phyloP scores from a whole-genome alignment of 2,113 vertebrate species.

The Synchiropus splendidus region DNA sequence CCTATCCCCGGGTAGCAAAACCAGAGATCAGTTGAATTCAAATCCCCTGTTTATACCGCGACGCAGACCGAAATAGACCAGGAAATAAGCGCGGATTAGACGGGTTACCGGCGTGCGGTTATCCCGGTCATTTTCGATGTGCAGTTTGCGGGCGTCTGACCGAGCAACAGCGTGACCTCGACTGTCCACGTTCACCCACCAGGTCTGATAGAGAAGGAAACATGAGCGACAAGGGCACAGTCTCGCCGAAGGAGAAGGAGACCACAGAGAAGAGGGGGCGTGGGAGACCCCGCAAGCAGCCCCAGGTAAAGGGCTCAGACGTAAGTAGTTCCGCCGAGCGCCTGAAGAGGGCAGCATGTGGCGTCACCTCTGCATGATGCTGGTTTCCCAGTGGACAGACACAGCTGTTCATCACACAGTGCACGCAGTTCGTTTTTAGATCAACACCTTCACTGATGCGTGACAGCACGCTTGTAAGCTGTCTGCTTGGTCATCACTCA shows the following conservation, averaged over 20 bases:
- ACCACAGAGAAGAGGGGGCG: slow-evolving; percentile 86
- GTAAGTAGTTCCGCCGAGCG: slow-evolving; percentile 27
- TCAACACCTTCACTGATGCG: background rate
- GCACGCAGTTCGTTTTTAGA: background rate
- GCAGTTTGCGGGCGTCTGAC: slow-evolving; percentile 5
- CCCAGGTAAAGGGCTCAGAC: slow-evolving; percentile 67
- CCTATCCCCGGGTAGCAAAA: slow-evolving; percentile 10
- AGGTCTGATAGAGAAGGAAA: slow-evolving; percentile 42
- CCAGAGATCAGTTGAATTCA: slow-evolving; percentile 7
- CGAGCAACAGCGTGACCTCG: slow-evolving; percentile 13
- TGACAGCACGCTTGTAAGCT: background rate
- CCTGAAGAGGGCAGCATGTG: too few species aligned
- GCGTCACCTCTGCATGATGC: background rate
- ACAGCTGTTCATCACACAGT: background rate
- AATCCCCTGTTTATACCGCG: slow-evolving; percentile 16
- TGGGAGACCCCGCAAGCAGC: slow-evolving; percentile 87
- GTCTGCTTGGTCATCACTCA: background rate
- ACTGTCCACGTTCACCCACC: slow-evolving; percentile 31
- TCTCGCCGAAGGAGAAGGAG: slow-evolving; percentile 85
- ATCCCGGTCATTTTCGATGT: slow-evolving; percentile 13
- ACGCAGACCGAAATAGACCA: slow-evolving; percentile 40
- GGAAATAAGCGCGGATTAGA: slow-evolving; percentile 46
- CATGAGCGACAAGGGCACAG: slow-evolving; percentile 93
- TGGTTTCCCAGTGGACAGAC: too few species aligned
- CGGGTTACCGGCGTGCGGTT: slow-evolving; percentile 26